phyloP scores from a whole-genome alignment of 2,113 vertebrate genomes.

The Oncorhynchus tshawytscha region DNA sequence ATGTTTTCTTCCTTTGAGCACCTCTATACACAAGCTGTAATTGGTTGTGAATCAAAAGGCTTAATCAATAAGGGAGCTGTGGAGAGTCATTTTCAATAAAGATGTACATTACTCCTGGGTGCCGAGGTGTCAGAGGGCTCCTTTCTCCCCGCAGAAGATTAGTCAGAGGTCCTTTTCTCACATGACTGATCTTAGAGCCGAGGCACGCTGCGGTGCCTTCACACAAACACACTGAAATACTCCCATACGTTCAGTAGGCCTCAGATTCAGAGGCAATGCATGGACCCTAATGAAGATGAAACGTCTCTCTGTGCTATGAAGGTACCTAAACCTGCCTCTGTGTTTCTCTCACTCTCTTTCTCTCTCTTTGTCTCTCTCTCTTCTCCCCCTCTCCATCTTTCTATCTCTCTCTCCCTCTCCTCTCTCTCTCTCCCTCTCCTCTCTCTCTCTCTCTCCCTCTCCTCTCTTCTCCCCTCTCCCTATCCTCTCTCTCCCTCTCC shows the following conservation, averaged over 20 bases:
- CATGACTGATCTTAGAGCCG: conserved; percentile 5
- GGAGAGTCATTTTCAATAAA: conserved; percentile 13
- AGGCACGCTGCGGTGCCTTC: not conserved
- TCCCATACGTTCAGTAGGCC: not conserved
- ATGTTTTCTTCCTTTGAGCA: conserved; percentile 2
- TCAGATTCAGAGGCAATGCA: not conserved
- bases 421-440: too few relatives aligned
- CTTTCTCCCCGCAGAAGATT: not conserved
- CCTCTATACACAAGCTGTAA: conserved; percentile 5
- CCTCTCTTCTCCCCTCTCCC: too few relatives aligned
- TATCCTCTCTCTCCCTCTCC: not conserved
- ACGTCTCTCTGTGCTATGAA: not conserved
- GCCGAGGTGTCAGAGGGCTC: not conserved
- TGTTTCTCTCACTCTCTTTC: too few relatives aligned
- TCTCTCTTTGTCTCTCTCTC: too few relatives aligned
- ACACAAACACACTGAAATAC: not conserved
- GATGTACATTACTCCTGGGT: conserved; percentile 7
- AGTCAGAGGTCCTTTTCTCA: conserved; percentile 13
- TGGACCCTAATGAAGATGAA: conserved; percentile 11
- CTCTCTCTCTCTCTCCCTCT: not conserved
- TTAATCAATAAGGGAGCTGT: conserved; percentile 17
- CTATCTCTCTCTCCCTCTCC: too few relatives aligned
- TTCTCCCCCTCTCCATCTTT: too few relatives aligned
- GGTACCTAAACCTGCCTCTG: too few relatives aligned
- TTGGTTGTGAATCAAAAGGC: conserved; percentile 24